Percentiles rank a stretch among this genome's conserved stretches.
Evolutionary conservation across 2,113 vertebrate species (phyloP).

Genomic region (Bostrychus sinensis): DNA sequence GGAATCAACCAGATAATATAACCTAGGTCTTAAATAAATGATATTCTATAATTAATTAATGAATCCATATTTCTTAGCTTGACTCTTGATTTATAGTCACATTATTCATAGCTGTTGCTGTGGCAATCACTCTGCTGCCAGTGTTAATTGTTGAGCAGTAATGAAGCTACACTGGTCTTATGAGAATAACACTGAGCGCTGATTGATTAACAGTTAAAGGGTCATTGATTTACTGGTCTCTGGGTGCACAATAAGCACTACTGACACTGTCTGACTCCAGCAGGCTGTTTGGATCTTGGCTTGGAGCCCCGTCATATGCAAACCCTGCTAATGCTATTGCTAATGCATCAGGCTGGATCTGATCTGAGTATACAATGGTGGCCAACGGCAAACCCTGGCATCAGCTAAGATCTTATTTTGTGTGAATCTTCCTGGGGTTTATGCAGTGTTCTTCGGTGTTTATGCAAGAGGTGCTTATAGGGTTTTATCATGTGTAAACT

Average conservation of each 20-base stretch:
- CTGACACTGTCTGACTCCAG: conserved; percentile 34
- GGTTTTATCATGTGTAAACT: not conserved
- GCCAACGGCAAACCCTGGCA: not conserved
- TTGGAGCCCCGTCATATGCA: conserved; percentile 14
- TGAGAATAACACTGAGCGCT: conserved; percentile 63
- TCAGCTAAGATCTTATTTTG: not conserved
- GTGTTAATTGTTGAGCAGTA: conserved; percentile 66
- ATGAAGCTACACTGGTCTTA: conserved; percentile 66
- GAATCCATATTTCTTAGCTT: conserved; percentile 46
- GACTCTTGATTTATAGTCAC: conserved; percentile 38
- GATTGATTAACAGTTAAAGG: conserved; percentile 75
- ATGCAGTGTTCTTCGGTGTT: not conserved
- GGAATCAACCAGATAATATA: conserved; percentile 33
- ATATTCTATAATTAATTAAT: conserved; percentile 52
- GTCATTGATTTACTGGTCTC: conserved; percentile 64
- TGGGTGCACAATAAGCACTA: conserved; percentile 58
- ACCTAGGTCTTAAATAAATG: conserved; percentile 35
- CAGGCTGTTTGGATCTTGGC: conserved; percentile 4
- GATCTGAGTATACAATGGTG: not conserved
- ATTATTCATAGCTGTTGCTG: conserved; percentile 62
- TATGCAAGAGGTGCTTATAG: not conserved
- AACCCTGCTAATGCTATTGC: not conserved
- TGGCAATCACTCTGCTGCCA: conserved; percentile 58
- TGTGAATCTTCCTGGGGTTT: not conserved
- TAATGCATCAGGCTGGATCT: not conserved